Evolutionary conservation across 92 coral and sea anemone genomes (phyloP).

Genomic region (Palythoa caribaeorum): DNA sequence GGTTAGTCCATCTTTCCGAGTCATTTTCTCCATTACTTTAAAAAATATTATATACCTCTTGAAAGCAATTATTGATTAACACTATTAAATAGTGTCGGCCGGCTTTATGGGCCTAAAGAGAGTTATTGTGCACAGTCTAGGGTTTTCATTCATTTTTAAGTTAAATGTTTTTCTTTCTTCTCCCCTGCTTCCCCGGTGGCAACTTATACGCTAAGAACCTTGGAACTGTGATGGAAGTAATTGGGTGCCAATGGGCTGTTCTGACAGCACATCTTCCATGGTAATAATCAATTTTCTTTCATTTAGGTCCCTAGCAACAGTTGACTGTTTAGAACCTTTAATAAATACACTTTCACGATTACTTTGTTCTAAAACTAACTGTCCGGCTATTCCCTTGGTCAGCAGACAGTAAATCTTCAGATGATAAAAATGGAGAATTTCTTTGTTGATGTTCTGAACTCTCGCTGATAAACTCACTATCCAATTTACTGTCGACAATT

Average conservation of each 20-base stretch:
- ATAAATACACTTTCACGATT: background rate
- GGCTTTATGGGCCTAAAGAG: too few relatives aligned
- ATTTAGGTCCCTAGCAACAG: background rate
- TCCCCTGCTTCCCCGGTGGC: too few relatives aligned
- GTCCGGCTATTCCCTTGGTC: background rate
- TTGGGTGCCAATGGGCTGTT: slow-evolving; percentile 36
- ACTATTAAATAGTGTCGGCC: too few relatives aligned
- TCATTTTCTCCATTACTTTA: too few relatives aligned
- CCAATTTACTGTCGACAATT: background rate
- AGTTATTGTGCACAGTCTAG: too few relatives aligned
- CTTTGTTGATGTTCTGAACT: background rate
- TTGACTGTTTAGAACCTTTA: background rate
- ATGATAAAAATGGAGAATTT: background rate
- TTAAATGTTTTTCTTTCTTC: too few relatives aligned
- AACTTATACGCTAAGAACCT: too few relatives aligned
- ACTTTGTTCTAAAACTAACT: background rate
- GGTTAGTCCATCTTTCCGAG: too few relatives aligned
- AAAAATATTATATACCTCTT: too few relatives aligned
- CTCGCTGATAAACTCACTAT: background rate
- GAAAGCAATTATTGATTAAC: too few relatives aligned
- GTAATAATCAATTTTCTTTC: slow-evolving; percentile 27
- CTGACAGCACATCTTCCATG: slow-evolving; percentile 42
- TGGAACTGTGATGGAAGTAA: slow-evolving; percentile 43
- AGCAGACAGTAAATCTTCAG: slow-evolving; percentile 15
- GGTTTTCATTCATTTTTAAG: too few relatives aligned